Percentiles rank a stretch among this genome's conserved stretches.
Evolutionary conservation across 2,888 invertebrate genomes (phyloP).

Genomic region (Chromoteleia sp.): DNA sequence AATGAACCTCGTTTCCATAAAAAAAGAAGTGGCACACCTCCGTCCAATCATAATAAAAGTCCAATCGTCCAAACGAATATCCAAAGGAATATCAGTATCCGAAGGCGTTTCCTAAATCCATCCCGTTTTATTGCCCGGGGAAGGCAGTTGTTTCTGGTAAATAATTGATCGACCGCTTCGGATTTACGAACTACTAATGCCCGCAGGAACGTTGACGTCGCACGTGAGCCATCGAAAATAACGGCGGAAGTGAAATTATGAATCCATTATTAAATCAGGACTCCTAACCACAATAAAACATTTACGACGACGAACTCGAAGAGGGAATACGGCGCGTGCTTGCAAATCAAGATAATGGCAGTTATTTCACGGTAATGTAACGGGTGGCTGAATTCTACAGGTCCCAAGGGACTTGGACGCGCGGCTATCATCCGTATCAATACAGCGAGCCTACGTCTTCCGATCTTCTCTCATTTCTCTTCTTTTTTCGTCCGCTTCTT

Average conservation of each 20-base stretch:
- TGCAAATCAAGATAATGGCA: conserved; percentile 84
- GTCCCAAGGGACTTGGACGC: conserved; percentile 76
- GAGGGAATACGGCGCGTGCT: conserved; percentile 57
- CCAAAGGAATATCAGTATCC: background rate
- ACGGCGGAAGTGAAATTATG: conserved; percentile 44
- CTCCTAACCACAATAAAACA: conserved; percentile 44
- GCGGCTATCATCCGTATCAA: conserved; percentile 79
- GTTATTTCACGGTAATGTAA: conserved; percentile 83
- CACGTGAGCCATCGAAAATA: conserved; percentile 44
- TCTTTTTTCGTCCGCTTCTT: conserved; percentile 27
- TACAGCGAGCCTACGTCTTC: conserved; percentile 69
- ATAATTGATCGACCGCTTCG: conserved; percentile 47
- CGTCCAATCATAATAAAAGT: conserved; percentile 36
- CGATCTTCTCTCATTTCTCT: conserved; percentile 40
- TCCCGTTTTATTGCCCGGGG: background rate
- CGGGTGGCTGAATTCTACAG: conserved; percentile 79
- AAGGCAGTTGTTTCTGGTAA: conserved; percentile 38
- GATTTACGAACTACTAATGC: conserved; percentile 66
- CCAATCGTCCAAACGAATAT: conserved; percentile 9
- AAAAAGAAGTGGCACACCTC: background rate
- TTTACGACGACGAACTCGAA: conserved; percentile 54
- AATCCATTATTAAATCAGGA: conserved; percentile 61
- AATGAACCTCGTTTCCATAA: conserved; percentile 32
- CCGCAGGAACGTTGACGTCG: conserved; percentile 8
- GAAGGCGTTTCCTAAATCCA: background rate